Evolutionary conservation across 2,797 vertebrate species (phyloP).

Genomic region (Astyanax mexicanus): DNA sequence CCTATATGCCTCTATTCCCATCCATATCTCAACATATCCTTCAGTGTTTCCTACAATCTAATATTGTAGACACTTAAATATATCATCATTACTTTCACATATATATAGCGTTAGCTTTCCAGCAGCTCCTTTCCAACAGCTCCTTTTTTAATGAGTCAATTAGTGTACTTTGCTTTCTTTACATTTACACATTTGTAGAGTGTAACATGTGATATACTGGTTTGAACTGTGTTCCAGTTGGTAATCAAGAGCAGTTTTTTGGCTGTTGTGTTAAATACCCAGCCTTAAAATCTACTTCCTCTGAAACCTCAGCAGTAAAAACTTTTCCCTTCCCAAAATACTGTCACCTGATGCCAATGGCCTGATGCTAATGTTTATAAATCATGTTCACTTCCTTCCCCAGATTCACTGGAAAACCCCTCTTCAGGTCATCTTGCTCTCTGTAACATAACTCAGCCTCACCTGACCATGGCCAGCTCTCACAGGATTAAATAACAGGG

Average conservation of each 20-base stretch:
- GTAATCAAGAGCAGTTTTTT: not conserved
- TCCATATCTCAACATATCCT: no score
- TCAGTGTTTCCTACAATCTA: no score
- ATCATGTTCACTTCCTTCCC: not conserved
- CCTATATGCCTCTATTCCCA: no score
- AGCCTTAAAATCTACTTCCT: not conserved
- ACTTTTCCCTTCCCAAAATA: not conserved
- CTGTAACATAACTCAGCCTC: no score
- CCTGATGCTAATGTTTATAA: not conserved
- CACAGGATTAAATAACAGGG: slow-evolving; percentile 58
- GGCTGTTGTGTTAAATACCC: not conserved
- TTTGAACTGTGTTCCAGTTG: not conserved
- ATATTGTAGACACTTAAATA: no score
- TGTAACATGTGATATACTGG: not conserved
- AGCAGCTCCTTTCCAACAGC: no score
- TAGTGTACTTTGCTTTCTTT: no score
- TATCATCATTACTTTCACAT: no score
- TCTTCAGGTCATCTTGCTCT: not conserved
- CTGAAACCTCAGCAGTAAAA: no score
- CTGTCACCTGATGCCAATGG: not conserved
- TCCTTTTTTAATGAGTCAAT: no score
- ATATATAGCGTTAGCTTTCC: no score
- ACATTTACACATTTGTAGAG: no score
- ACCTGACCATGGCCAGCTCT: slow-evolving; percentile 58
- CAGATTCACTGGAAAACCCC: not conserved